Evolutionary conservation across 2,888 invertebrate species (phyloP).

Genomic region (Epicampocera succincta): DNA sequence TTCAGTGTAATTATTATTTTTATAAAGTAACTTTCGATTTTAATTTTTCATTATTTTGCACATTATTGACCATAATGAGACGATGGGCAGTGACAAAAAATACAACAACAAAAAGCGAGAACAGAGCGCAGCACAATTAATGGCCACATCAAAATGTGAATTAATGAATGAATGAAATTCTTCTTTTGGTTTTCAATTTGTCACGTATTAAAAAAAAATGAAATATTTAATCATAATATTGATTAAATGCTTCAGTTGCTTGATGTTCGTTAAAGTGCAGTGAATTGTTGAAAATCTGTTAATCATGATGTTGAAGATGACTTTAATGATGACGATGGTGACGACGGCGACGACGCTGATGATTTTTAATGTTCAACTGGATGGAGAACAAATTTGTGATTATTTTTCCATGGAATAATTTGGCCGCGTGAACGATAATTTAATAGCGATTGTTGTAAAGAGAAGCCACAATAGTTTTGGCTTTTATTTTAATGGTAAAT

Average conservation of each 20-base stretch:
- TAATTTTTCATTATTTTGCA: slow-evolving; percentile 36
- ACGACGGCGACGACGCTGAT: neutral
- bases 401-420: neutral
- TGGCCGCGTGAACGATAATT: no score
- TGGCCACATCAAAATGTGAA: slow-evolving; percentile 4
- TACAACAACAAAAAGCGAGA: no score
- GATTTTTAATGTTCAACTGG: neutral
- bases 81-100: slow-evolving; percentile 27
- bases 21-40: slow-evolving; percentile 27
- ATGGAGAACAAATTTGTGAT: neutral
- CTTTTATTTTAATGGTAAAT: no score
- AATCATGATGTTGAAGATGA: no score
- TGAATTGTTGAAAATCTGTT: slow-evolving; percentile 15
- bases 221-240: slow-evolving; percentile 46
- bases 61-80: slow-evolving; percentile 40
- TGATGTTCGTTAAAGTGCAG: slow-evolving; percentile 33
- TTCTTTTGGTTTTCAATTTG: slow-evolving; percentile 34
- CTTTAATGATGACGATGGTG: no score
- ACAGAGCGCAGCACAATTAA: neutral
- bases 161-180: slow-evolving; percentile 48
- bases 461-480: no score
- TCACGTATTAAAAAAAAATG: slow-evolving; percentile 38
- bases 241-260: slow-evolving; percentile 28
- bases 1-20: slow-evolving; percentile 50
- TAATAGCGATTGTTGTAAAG: no score